Evolutionary conservation across 92 coral and sea anemone genomes (phyloP).

Genomic region (Porites lobata): DNA sequence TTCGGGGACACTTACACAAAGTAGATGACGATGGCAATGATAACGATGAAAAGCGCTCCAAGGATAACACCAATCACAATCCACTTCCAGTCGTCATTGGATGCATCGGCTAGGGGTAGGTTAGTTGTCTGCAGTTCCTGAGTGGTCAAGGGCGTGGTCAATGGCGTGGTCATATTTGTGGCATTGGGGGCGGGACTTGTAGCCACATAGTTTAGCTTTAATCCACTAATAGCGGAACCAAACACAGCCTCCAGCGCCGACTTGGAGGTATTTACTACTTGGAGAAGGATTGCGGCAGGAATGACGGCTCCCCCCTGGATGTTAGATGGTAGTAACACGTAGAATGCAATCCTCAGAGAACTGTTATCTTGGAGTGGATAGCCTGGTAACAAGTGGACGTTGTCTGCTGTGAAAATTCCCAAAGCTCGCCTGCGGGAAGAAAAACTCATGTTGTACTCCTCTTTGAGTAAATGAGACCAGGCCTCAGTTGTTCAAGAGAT

Average conservation of each 20-base stretch:
- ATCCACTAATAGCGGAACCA: background rate
- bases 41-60: conserved; percentile 33
- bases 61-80: conserved; percentile 48
- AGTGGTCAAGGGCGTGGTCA: background rate
- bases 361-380: conserved; percentile 11
- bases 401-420: conserved; percentile 3
- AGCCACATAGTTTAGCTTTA: background rate
- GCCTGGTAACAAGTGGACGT: conserved; percentile 39
- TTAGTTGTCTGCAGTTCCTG: background rate
- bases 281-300: conserved; percentile 10
- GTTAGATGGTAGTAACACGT: conserved; percentile 27
- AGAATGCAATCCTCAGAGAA: conserved; percentile 19
- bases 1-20: conserved; percentile 22
- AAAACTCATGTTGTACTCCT: background rate
- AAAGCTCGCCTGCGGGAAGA: conserved; percentile 24
- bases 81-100: conserved; percentile 48
- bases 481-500: too few species aligned
- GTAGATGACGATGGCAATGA: background rate
- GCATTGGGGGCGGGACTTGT: background rate
- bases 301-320: conserved; percentile 21
- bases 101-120: background rate
- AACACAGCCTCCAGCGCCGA: conserved; percentile 23
- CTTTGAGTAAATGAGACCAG: too few species aligned
- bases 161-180: background rate
- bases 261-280: conserved; percentile 2